These are phyloP conservation scores for Istiophorus platypterus DNA, from an alignment of 2,113 vertebrate genomes.

Conservation along the genomic window DNA sequence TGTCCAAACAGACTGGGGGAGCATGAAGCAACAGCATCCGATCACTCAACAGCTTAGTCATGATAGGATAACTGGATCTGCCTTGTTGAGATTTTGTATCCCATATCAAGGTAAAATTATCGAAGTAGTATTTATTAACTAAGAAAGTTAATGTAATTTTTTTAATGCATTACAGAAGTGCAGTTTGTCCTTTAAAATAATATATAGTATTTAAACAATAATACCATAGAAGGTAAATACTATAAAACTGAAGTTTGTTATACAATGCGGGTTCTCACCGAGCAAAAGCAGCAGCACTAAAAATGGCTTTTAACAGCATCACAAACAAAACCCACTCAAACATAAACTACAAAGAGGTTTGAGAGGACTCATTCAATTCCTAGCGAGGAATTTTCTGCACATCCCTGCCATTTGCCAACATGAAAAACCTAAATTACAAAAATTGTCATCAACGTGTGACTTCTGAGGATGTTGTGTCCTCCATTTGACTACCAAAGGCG, in stretches of 20 bases:
- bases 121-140: too few species aligned
- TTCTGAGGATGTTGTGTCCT: neutral
- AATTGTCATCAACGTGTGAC: neutral
- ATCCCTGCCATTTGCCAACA: neutral
- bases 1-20: conserved; percentile 92
- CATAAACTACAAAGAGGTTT: neutral
- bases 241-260: too few species aligned
- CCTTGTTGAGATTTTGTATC: neutral
- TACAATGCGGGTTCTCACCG: neutral
- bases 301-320: neutral
- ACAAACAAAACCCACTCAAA: neutral
- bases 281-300: neutral
- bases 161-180: too few species aligned
- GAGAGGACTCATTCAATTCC: neutral
- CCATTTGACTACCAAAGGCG: neutral
- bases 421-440: too few species aligned
- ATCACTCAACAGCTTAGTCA: conserved; percentile 1
- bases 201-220: neutral
- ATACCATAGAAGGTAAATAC: too few species aligned
- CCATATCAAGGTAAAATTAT: neutral
- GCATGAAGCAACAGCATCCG: conserved; percentile 13
- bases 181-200: too few species aligned
- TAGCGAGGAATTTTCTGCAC: too few species aligned
- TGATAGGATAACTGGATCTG: neutral
- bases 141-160: neutral